Conservation (phyloP, 1,140 invertebrate genomes). For the Temnothorax curvispinosus region DNA sequence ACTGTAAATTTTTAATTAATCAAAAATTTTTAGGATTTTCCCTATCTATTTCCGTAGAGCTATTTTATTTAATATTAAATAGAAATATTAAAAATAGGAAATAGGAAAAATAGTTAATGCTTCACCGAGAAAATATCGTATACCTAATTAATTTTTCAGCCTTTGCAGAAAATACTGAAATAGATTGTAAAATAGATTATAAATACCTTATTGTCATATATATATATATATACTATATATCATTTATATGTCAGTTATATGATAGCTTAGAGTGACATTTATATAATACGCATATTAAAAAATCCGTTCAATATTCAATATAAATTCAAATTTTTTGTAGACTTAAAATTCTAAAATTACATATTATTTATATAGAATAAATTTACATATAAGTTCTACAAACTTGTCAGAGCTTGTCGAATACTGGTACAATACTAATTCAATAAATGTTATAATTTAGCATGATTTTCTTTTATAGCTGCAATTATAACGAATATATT, state of each 20-base stretch:
- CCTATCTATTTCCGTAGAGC: neutral
- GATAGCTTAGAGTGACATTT: neutral
- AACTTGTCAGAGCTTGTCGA: neutral
- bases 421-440: neutral
- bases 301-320: neutral
- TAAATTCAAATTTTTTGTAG: neutral
- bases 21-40: neutral
- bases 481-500: slow-evolving; percentile 17
- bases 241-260: neutral
- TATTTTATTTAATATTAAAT: slow-evolving; percentile 2
- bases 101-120: neutral
- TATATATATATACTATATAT: neutral
- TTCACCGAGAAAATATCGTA: neutral
- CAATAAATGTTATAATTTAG: neutral
- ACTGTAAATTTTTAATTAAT: neutral
- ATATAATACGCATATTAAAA: neutral
- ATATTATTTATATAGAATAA: no score
- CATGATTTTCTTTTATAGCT: neutral
- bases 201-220: neutral
- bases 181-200: neutral
- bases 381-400: neutral
- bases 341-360: no score
- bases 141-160: neutral
- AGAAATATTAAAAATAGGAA: neutral
- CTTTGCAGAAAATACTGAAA: neutral